Conservation (phyloP, 1,140 invertebrate genomes). For the Zaprionus tsacasi region DNA sequence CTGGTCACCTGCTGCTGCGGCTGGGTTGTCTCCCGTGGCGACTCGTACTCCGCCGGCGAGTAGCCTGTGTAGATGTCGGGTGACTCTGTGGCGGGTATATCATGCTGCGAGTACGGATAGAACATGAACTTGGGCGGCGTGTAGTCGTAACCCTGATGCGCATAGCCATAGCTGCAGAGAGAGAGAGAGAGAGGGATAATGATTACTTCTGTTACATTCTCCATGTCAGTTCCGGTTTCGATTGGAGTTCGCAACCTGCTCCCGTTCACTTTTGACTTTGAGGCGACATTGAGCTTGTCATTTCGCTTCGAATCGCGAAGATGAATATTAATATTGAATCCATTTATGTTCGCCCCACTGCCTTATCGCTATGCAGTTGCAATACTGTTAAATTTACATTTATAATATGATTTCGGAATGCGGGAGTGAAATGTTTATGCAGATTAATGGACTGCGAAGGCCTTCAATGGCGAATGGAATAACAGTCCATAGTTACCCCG, state of each 20-base stretch:
- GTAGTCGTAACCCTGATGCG: conserved; percentile 75
- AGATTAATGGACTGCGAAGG: not conserved
- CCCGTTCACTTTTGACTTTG: conserved; percentile 27
- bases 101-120: conserved; percentile 81
- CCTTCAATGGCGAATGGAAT: not conserved
- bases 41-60: conserved; percentile 48
- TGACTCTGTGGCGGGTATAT: conserved; percentile 62
- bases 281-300: conserved; percentile 6
- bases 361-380: not conserved
- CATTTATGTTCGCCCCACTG: not conserved
- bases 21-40: conserved; percentile 26
- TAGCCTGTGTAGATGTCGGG: conserved; percentile 48
- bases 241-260: not conserved
- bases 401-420: conserved; percentile 2
- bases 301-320: not conserved
- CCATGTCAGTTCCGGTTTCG: not conserved
- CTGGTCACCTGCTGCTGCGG: conserved; percentile 62
- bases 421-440: not conserved
- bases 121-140: conserved; percentile 80
- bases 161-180: conserved; percentile 71
- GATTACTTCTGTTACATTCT: not conserved
- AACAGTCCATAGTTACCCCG: no score
- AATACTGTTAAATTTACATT: not conserved
- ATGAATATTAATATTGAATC: conserved; percentile 1
- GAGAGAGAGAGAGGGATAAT: not conserved